phyloP scores from a whole-genome alignment of 2,113 vertebrate species.

The Urocolius indicus region DNA sequence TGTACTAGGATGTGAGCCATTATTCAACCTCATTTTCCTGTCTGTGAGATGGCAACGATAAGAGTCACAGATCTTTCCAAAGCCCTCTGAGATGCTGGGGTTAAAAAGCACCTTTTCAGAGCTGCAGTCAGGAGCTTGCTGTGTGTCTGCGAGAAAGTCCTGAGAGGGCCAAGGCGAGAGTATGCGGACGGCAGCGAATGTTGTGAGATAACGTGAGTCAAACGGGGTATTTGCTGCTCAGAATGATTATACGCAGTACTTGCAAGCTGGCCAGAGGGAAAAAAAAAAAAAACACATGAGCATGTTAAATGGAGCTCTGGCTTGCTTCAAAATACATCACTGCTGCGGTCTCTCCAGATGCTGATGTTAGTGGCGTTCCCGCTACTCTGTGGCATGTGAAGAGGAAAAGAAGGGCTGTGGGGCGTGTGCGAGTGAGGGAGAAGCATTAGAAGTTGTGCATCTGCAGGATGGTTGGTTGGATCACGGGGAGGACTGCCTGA shows the following conservation, averaged over 20 bases:
- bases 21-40: not conserved
- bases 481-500: not conserved
- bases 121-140: not conserved
- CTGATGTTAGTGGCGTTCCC: not conserved
- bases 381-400: not conserved
- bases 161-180: not conserved
- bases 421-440: not conserved
- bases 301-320: not conserved
- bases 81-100: not conserved
- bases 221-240: not conserved
- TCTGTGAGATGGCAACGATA: not conserved
- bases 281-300: not conserved
- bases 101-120: not conserved
- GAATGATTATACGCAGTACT: not conserved
- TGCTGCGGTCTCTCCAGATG: not conserved
- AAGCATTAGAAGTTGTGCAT: not conserved
- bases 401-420: not conserved
- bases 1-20: not conserved
- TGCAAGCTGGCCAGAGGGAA: not conserved
- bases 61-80: not conserved
- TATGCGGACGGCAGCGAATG: fast-evolving
- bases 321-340: not conserved
- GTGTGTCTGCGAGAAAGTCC: not conserved
- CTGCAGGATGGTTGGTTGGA: not conserved
- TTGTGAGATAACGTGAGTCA: not conserved